Base-by-base conservation (phyloP, 2,888 invertebrate species). In the Penaeus monodon region DNA sequence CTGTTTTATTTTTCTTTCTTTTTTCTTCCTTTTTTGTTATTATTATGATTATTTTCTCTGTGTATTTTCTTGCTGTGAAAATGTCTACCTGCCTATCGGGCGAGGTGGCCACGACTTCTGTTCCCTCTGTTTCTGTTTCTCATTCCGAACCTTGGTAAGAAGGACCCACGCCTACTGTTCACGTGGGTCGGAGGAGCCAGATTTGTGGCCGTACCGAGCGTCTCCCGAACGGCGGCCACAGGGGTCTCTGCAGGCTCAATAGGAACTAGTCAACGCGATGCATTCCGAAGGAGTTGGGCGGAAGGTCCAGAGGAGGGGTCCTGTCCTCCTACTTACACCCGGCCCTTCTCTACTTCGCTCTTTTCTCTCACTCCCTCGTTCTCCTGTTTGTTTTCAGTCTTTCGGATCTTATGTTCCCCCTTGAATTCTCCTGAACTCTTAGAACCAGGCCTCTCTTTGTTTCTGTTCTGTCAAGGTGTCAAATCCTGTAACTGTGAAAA, bases 241-340 rank as follows among this genome's bases (percentile, higher is more conserved):
- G 14, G 57, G 70, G 70, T 20, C 64, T 63, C 64, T 79, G 57
- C 63, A 79, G 20, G 64, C 79, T 63, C 63, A 63, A 22, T 29
- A 44, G n/a, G 27, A 63, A 79, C 63, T 64, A 64, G 79, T 63
- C 79, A 79, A n/a, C n/a, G 70, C 70, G 70, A 33, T 29, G 22
- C 29, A 63, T 27, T 57, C 63, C 27, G 57, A 57, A 57, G 57
- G 64, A 63, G 49, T 22, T 20, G n/a, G 27, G 63, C 76, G 63
- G 17, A n/a, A 76, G 10, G n/a, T 44, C 17, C 38, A 44, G 27
- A 76, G 33, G 24, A 76, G 20, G 17, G 57, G n/a, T 22, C 73
- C 33, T n/a, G 29, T 73, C 49, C 44, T 22, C 44, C 12, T 38
- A 12, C 20, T 22, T 63, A 44, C 57, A 29, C 49, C 20, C 8